A percentile compares a stretch with the other conserved stretches of the same genome.
phyloP scores from a whole-genome alignment of 1,140 invertebrate species.

The Trypoxylus dichotomus region DNA sequence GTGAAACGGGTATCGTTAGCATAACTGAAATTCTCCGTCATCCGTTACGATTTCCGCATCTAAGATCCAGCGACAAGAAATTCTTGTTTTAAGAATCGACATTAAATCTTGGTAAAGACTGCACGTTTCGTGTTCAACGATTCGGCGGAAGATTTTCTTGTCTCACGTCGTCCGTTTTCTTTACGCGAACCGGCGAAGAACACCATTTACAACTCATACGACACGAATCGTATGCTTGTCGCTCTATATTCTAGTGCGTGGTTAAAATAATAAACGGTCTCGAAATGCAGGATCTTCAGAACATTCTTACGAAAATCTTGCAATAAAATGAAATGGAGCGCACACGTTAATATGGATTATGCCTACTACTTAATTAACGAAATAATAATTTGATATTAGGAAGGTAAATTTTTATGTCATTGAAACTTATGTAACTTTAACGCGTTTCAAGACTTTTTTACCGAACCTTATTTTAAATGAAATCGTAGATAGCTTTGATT shows the following conservation, averaged over 20 bases:
- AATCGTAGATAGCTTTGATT: too few species aligned
- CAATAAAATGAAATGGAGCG: background rate
- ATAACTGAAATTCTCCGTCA: background rate
- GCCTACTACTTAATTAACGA: too few species aligned
- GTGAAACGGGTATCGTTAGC: background rate
- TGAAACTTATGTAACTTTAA: too few species aligned
- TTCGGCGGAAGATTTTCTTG: conserved; percentile 1
- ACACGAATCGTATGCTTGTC: background rate
- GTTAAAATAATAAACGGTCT: conserved; percentile 10
- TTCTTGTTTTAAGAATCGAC: conserved; percentile 43
- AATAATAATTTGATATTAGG: too few species aligned
- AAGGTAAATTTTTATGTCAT: too few species aligned
- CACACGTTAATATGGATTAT: background rate
- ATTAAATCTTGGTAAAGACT: conserved; percentile 43
- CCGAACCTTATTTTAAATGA: too few species aligned
- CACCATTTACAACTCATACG: conserved; percentile 13
- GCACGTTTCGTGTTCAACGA: conserved; percentile 36
- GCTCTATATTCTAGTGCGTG: background rate
- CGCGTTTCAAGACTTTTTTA: too few species aligned
- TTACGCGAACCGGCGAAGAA: background rate
- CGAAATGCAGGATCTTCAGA: background rate
- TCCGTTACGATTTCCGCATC: conserved; percentile 9
- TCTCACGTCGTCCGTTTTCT: conserved; percentile 16
- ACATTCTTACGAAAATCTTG: background rate
- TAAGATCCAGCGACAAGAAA: conserved; percentile 6